Evolutionary conservation across 2,888 invertebrate species (phyloP).

Genomic region (Phania funesta): DNA sequence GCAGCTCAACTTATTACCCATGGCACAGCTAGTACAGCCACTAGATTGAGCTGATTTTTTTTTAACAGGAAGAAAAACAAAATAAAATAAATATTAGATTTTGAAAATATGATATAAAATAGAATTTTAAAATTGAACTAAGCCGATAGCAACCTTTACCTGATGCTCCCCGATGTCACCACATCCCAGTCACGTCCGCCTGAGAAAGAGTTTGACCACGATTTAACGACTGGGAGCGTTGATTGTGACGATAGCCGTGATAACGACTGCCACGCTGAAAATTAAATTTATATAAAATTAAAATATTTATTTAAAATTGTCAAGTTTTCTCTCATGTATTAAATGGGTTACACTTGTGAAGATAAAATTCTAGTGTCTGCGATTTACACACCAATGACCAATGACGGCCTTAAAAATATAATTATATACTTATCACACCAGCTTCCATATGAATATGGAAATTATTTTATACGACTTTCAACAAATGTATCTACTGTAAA

Average conservation of each 20-base stretch:
- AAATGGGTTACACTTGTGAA: not conserved
- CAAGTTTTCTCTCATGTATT: not conserved
- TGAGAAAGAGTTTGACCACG: slow-evolving; percentile 86
- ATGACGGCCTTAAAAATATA: too few species aligned
- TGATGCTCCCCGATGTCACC: slow-evolving; percentile 90
- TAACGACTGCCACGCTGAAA: slow-evolving; percentile 83
- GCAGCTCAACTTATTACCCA: slow-evolving; percentile 99
- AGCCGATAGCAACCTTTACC: slow-evolving; percentile 79
- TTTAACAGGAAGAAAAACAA: not conserved
- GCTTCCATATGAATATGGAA: too few species aligned
- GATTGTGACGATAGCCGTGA: slow-evolving; percentile 84
- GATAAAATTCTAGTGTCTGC: too few species aligned
- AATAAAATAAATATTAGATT: slow-evolving; percentile 5
- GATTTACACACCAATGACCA: too few species aligned
- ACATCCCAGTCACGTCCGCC: slow-evolving; percentile 86
- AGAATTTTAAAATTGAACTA: slow-evolving; percentile 18
- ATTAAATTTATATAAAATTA: not conserved
- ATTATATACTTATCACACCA: too few species aligned
- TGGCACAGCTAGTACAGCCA: slow-evolving; percentile 83
- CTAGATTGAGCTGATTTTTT: slow-evolving; percentile 77
- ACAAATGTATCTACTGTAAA: too few species aligned
- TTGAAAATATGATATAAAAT: not conserved
- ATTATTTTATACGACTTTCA: too few species aligned
- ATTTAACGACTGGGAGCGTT: slow-evolving; percentile 89
- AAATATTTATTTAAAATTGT: not conserved